Base-by-base conservation (phyloP, 2,797 vertebrate genomes). In the Cephalopachus bancanus region DNA sequence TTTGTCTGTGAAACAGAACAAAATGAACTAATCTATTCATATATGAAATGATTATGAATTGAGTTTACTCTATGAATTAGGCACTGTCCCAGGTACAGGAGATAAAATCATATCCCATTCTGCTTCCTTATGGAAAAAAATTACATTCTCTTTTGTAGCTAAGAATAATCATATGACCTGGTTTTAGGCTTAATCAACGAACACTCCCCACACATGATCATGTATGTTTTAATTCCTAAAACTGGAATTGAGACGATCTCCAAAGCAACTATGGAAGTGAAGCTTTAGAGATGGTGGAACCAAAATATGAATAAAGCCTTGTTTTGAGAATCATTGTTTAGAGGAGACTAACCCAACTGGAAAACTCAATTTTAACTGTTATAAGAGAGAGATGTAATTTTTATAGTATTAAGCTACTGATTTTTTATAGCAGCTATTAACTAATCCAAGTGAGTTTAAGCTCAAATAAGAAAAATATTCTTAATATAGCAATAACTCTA, bases 21-120 rank as follows among this genome's bases (percentile, higher is more conserved):
- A 92, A 92, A 3, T 4, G 87, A 92, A 91, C 57, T 28, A 57
- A 89, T 71, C n/a, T 86, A 26, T 83, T 93, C 14, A 92, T 67
- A n/a, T 79, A n/a, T 62, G 81, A 59, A 88, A 83, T 30, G 10
- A 1, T 15, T 78, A 80, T 26, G 7, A 51, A 33, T 30, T 89
- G 24, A 94, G 14, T 57, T 49, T 80, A 5, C 74, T 14, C 37
- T 59, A 28, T 44, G n/a, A 83, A 8, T 44, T 12, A 79, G 53
- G 30, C 30, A 71, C 24, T 94, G 1, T 60, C 49, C 8, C 55
- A 90, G 12, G 30, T 64, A 74, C 2, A 69, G 5, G 20, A 4
- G 24, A 59, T 76, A 44, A 93, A 94, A 69, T 62, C 44, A 75
- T 15, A 74, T 2, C 9, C 7, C 5, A 53, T 76, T 89, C 24